Base-by-base conservation (phyloP, 2,888 invertebrate genomes). In the Idaea dimidiata region DNA sequence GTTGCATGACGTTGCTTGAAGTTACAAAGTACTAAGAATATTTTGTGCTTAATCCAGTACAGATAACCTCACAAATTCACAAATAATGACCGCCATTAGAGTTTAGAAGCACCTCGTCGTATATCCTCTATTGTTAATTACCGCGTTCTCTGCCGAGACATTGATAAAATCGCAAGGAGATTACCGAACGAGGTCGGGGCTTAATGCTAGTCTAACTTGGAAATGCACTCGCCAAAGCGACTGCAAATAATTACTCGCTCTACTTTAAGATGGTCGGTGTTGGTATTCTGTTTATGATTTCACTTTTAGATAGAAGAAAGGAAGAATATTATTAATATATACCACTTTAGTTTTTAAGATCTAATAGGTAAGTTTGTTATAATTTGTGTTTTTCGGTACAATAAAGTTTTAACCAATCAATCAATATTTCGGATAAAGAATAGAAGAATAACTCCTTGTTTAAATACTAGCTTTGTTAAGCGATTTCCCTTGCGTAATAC, bases 151-250 rank as follows among this genome's bases (percentile, higher is more conserved):
- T 54, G 6, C 3, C 10, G 16, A 55, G 66, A 66, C 66, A 53
- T 59, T 66, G 66, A 66, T 62, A 33, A 62, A 66, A 59, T 57
- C 62, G 66, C 66, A 66, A 57, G 14, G 1, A 63, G 63, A 62
- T 62, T 63, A 61, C 60, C 59, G 16, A 17, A 18, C 14, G 18
- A 56, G 10, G 56, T 56, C 56, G 56, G 56, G 56, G 10, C 43
- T 43, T 43, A 43, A 43, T 10, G 43, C 43, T 43, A 43, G 43
- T 43, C 43, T 43, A 43, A 43, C 43, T 43, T 43, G 43, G 43
- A 43, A 43, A 43, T 43, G 43, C 43, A 43, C 43, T 43, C 8
- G 43, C 43, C 43, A 43, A 43, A 43, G 43, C 43, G 43, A 43
- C 43, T 43, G 43, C 43, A 43, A 43, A 43, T 43, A 43, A 43